Conservation (phyloP, 2,797 vertebrate genomes). For the Cuculus canorus region DNA sequence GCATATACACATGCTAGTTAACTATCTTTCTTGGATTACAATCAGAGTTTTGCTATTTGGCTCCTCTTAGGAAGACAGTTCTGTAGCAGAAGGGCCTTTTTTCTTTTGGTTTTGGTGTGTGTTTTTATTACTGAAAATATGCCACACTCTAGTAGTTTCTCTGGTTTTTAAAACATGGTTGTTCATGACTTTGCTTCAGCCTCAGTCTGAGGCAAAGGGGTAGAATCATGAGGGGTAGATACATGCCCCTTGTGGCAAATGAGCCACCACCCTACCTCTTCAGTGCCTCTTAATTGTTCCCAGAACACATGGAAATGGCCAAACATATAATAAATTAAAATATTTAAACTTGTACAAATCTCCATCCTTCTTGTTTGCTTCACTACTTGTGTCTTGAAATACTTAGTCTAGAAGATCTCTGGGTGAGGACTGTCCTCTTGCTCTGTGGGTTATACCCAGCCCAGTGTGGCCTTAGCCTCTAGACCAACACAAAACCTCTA, state of each 20-base stretch:
- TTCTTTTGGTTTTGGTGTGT: neutral
- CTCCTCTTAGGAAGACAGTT: neutral
- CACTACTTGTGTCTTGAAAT: neutral
- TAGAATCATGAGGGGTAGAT: neutral
- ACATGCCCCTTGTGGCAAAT: neutral
- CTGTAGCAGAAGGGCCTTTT: neutral
- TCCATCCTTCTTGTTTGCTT: neutral
- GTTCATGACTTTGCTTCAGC: neutral
- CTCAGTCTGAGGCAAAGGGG: neutral
- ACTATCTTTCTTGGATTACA: neutral
- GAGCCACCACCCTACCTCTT: neutral
- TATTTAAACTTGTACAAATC: neutral
- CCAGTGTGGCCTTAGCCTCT: neutral
- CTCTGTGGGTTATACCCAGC: neutral
- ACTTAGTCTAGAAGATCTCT: neutral
- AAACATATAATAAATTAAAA: neutral
- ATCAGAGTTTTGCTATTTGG: neutral
- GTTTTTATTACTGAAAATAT: neutral
- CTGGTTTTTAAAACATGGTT: neutral
- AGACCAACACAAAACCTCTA: accelerated
- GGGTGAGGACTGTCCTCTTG: neutral
- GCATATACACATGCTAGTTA: neutral
- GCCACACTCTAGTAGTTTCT: neutral
- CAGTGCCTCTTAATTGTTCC: neutral
- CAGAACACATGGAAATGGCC: neutral